Conservation (phyloP, 2,113 vertebrate species). For the Hippocampus comes region DNA sequence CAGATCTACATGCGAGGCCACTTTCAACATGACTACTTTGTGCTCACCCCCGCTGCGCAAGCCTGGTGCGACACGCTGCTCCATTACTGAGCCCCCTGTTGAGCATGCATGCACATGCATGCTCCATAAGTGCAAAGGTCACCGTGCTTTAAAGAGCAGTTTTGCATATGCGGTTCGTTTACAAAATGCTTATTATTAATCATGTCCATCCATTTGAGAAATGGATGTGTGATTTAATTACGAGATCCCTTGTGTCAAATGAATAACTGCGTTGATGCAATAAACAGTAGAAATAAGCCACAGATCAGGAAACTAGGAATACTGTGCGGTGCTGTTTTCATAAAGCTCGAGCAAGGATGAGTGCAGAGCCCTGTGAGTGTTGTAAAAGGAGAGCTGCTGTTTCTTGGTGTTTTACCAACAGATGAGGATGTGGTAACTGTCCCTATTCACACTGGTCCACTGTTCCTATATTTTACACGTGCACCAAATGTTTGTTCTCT, state of each 20-base stretch:
- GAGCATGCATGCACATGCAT: neutral
- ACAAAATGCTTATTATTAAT: neutral
- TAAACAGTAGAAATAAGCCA: neutral
- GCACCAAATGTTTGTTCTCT: too few relatives aligned
- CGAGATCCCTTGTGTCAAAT: neutral
- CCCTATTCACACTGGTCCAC: too few relatives aligned
- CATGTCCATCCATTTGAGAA: neutral
- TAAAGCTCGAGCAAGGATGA: too few relatives aligned
- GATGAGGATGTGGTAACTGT: too few relatives aligned
- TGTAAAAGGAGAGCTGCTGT: too few relatives aligned
- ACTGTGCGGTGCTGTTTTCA: too few relatives aligned
- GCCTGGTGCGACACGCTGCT: neutral
- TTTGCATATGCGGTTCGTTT: neutral
- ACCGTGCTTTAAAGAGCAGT: neutral
- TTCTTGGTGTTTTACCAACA: too few relatives aligned
- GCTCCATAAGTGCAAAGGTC: neutral
- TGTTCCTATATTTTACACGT: too few relatives aligned
- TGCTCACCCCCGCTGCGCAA: conserved; percentile 20
- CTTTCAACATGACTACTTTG: neutral
- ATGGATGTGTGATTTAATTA: neutral
- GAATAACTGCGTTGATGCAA: neutral
- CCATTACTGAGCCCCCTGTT: conserved; percentile 16
- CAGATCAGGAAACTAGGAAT: neutral
- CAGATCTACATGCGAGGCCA: conserved; percentile 44
- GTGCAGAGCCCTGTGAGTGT: too few relatives aligned